Evolutionary conservation across 1,140 invertebrate species (phyloP), one percentile per base, ranked within the genome.

Genomic region (Orius laevigatus): DNA sequence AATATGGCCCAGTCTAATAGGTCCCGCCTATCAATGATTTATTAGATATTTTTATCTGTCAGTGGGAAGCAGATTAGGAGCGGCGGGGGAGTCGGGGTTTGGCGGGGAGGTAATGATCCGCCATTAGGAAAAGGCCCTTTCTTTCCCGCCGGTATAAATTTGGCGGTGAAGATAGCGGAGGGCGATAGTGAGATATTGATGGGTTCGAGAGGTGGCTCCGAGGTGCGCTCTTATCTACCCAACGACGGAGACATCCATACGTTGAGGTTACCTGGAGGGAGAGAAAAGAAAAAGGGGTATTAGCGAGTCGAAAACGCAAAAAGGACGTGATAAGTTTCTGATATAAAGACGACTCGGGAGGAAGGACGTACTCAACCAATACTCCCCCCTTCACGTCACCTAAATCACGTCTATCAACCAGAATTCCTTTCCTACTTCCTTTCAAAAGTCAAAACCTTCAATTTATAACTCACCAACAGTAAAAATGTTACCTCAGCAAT

Each of bases 31-130:
- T 51, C 50, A 51, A 47, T 51, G 50, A 51, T 51, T 51, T 51
- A 51, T 51, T 51, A 47, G 35, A 51, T 51, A 51, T 51, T 51
- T 51, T 51, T 51, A 51, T 51, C 50, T 51, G 50, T 51, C 50
- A 51, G 46, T 38, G 49, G 49, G 25, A 46, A 46, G 45, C 31
- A 34, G 41, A 25, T 43, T 39, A 39, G 18, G 41, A 5, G 12
- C 19, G 16, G 47, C 10, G 46, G 25, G 12, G 5, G 6, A 33
- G 46, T 12, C 14, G 12, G 34, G 12, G n/a, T n/a, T 32, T 12
- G 35, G 19, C 8, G 16, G 20, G 12, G 31, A 12, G 40, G 44
- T 51, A 51, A 51, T 51, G 50, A 43, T 33, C 41, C 31, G 36
- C 34, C 50, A 51, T 51, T 51, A 51, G 50, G 50, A 45, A 50